Evolutionary conservation across 2,113 vertebrate genomes (phyloP).

Genomic region (Caranx ignobilis): DNA sequence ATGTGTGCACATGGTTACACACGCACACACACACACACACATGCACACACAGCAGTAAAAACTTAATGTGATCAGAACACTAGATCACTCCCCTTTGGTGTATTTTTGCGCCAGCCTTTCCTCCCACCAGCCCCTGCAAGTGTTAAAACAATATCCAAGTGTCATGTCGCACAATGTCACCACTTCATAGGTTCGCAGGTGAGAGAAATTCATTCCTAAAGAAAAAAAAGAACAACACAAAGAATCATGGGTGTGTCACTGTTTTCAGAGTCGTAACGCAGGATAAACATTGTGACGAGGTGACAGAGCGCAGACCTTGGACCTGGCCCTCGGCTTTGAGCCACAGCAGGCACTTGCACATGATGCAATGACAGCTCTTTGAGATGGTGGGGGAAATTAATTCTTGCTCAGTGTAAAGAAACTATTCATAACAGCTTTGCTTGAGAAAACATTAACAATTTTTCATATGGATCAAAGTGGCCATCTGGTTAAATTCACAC

Average conservation of each 20-base stretch:
- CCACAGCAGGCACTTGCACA: slow-evolving; percentile 62
- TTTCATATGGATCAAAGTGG: slow-evolving; percentile 62
- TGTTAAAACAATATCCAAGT: slow-evolving; percentile 65
- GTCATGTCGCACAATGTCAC: slow-evolving; percentile 63
- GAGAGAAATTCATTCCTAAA: slow-evolving; percentile 55
- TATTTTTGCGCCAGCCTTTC: slow-evolving; percentile 39
- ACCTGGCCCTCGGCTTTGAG: slow-evolving; percentile 64
- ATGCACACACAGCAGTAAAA: slow-evolving; percentile 17
- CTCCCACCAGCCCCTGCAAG: slow-evolving; percentile 51
- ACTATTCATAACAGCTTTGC: slow-evolving; percentile 70
- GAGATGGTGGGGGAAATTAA: slow-evolving; percentile 60
- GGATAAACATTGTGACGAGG: slow-evolving; percentile 76
- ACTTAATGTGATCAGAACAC: slow-evolving; percentile 16
- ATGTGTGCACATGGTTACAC: neutral
- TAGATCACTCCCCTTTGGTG: slow-evolving; percentile 33
- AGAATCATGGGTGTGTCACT: slow-evolving; percentile 44
- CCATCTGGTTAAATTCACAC: slow-evolving; percentile 74
- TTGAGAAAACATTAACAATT: slow-evolving; percentile 66
- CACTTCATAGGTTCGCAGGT: slow-evolving; percentile 50
- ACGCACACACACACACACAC: slow-evolving; percentile 9
- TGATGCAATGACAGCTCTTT: slow-evolving; percentile 72
- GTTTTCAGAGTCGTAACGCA: slow-evolving; percentile 65
- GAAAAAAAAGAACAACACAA: neutral
- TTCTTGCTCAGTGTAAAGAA: slow-evolving; percentile 68
- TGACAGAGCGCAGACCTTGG: slow-evolving; percentile 76